Evolutionary conservation across 2,797 vertebrate species (phyloP), one percentile per base, ranked within the genome.

Genomic region (Peromyscus attwateri): DNA sequence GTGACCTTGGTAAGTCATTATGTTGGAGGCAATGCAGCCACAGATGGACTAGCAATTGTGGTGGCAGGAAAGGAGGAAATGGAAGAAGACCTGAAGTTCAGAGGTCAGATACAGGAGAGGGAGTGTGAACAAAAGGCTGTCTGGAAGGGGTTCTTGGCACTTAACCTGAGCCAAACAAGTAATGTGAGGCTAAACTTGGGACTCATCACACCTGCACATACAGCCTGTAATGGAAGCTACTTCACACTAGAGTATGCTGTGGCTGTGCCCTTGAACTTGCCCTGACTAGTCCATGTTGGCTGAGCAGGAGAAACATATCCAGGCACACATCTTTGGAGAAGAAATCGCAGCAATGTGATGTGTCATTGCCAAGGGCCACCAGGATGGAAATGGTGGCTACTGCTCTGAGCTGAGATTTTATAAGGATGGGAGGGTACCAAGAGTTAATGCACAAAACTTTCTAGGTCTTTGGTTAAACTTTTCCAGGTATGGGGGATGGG

Each of bases 401-500:
- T 29, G 52, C 34, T n/a, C 52, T 94, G 68, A 55, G 52, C 12
- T 87, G 21, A 8, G 13, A 82, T 91, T 97, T 84, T 92, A 88
- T 10, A 87, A 89, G 55, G 82, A 87, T 49, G 49, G 70, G 52
- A 94, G 76, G 92, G 79, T 37, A 46, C 66, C 13, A 5, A 0
- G 10, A 87, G 93, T 90, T 83, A 75, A 94, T 83, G 34, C 84
- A 92, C 96, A 94, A 95, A 68, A 37, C 12, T 96, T 92, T 95
- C 87, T 55, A 60, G 76, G 81, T 92, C 70, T 21, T 25, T 88
- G 87, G 95, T 57, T 37, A 93, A 97, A 75, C n/a, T 73, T 37
- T 79, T 81, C 97, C 97, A 87, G 92, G 95, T 34, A 90, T 77
- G 93, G 98, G 93, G 84, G 52, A 87, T 40, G 92, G 95, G 92